Percentiles rank a stretch among this genome's conserved stretches.
phyloP scores from a whole-genome alignment of 2,797 vertebrate species.

The Esox lucius region DNA sequence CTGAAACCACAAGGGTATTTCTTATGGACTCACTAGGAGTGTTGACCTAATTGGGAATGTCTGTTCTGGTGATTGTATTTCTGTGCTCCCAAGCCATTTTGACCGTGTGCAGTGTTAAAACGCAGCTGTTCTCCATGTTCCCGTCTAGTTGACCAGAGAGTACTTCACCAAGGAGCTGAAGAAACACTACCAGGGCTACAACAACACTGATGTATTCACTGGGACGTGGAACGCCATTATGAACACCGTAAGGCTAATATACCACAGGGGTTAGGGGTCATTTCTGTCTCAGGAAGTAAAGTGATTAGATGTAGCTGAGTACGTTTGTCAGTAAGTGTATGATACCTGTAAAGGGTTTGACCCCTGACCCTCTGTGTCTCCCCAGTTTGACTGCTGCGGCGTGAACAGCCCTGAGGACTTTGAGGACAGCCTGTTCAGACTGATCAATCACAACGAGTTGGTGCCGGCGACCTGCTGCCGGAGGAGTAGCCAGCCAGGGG shows the following conservation, averaged over 20 bases:
- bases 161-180: slow-evolving; percentile 94
- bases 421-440: slow-evolving; percentile 76
- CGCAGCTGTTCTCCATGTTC: neutral
- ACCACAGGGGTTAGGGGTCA: neutral
- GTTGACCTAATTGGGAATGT: no score
- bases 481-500: slow-evolving; percentile 74
- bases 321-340: neutral
- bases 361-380: neutral
- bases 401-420: slow-evolving; percentile 95
- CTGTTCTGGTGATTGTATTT: no score
- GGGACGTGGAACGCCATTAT: slow-evolving; percentile 95
- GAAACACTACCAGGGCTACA: slow-evolving; percentile 88
- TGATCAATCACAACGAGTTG: slow-evolving; percentile 63
- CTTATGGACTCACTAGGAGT: no score
- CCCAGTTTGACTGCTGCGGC: slow-evolving; percentile 93
- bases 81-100: no score
- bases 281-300: neutral
- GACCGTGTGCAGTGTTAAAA: no score
- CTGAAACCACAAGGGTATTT: no score
- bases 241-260: slow-evolving; percentile 84
- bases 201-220: slow-evolving; percentile 88
- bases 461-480: slow-evolving; percentile 88
- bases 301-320: neutral
- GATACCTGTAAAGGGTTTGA: neutral
- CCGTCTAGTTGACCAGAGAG: slow-evolving; percentile 85